Evolutionary conservation across 2,797 vertebrate species (phyloP).

Genomic region (Anabas testudineus): DNA sequence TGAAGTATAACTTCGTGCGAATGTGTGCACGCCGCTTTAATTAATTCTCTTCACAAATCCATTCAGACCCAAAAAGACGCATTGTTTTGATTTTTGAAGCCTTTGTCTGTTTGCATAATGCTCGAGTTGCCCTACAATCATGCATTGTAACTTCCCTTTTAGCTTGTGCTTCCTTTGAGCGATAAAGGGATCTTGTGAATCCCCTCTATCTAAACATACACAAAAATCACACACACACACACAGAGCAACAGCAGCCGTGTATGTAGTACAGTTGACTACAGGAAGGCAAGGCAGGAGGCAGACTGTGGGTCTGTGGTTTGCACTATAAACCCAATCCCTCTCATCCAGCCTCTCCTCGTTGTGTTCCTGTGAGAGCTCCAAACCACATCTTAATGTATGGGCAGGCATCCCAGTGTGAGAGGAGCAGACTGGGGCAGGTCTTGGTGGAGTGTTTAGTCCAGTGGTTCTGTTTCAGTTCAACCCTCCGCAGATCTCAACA

Average conservation of each 20-base stretch:
- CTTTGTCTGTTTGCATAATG: slow-evolving; percentile 1
- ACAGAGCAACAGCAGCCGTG: slow-evolving; percentile 64
- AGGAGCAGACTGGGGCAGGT: slow-evolving; percentile 72
- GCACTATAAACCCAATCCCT: slow-evolving; percentile 79
- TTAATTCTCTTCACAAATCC: slow-evolving; percentile 31
- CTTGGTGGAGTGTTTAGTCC: slow-evolving; percentile 68
- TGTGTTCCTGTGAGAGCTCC: slow-evolving; percentile 78
- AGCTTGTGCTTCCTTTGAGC: slow-evolving; percentile 37
- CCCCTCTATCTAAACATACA: slow-evolving; percentile 27
- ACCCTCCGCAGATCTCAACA: slow-evolving; percentile 44
- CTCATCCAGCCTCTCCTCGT: slow-evolving; percentile 76
- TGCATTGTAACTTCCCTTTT: slow-evolving; percentile 30
- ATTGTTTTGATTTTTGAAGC: slow-evolving; percentile 4
- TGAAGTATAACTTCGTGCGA: slow-evolving; percentile 41
- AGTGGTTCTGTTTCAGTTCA: slow-evolving; percentile 55
- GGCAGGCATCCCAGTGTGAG: slow-evolving; percentile 76
- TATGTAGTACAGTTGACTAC: slow-evolving; percentile 65
- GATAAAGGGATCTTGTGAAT: slow-evolving; percentile 43
- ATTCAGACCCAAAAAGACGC: slow-evolving; percentile 2
- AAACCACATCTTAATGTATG: slow-evolving; percentile 84
- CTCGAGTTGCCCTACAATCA: slow-evolving; percentile 1
- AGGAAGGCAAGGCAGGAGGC: slow-evolving; percentile 74
- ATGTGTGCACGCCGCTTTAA: slow-evolving; percentile 20
- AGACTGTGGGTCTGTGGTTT: slow-evolving; percentile 80
- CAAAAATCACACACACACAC: slow-evolving; percentile 36